These are phyloP conservation scores for Burhinus bistriatus DNA, from an alignment of 2,113 vertebrate genomes.

Conservation along the genomic window DNA sequence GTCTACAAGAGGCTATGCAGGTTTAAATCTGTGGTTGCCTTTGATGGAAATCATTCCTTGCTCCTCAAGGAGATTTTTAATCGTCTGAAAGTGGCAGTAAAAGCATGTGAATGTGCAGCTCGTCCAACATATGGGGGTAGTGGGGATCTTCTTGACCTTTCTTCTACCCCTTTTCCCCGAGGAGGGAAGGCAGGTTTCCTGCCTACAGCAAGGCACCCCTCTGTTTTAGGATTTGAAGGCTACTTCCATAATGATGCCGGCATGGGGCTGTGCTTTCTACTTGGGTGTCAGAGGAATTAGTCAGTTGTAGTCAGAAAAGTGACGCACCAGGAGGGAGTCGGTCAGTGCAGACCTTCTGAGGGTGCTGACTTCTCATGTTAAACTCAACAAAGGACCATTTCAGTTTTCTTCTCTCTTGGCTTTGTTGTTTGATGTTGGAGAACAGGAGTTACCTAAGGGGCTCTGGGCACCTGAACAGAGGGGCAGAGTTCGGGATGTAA, in stretches of 20 bases:
- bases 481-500: background rate
- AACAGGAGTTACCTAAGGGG: background rate
- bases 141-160: background rate
- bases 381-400: background rate
- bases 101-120: background rate
- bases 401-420: background rate
- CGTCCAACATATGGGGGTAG: background rate
- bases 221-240: background rate
- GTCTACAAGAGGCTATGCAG: background rate
- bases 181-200: background rate
- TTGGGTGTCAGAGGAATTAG: background rate
- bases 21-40: background rate
- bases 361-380: background rate
- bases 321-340: background rate
- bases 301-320: background rate
- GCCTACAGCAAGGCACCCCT: background rate
- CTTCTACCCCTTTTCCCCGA: background rate
- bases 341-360: background rate
- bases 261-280: background rate
- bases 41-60: background rate
- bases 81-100: background rate
- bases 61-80: background rate
- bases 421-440: background rate
- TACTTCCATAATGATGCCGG: accelerated
- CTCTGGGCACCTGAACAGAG: background rate